Base-by-base conservation (phyloP, 2,888 invertebrate species). In the Muschampia plurimacula region DNA sequence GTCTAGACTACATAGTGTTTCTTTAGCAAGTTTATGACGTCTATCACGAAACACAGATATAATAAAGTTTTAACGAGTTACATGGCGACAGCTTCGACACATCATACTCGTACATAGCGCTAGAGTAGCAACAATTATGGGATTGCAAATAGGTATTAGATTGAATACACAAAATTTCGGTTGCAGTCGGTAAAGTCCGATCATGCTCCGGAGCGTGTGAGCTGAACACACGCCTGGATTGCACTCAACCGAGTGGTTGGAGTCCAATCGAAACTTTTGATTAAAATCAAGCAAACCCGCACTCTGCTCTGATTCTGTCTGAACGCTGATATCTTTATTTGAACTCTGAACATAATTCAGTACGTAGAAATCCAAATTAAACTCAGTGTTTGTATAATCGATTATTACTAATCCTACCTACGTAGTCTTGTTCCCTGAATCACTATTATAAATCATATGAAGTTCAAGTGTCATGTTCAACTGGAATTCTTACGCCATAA, bases 221-320 rank as follows among this genome's bases (percentile, higher is more conserved):
- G 80, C 78, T 75, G 83, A 83, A 81, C 84, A 83, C 81, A 83
- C 81, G 82, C 80, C 78, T 77, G 84, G 82, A 85, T 84, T 88
- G 89, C 88, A 86, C 87, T 89, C 90, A 83, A 84, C 83, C 84
- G 84, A 81, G 83, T 82, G 84, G 86, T 83, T 86, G 87, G 90
- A 87, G 88, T 88, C 86, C 92, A 93, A 93, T 93, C 88, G 90
- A 90, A 93, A 93, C 90, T 93, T 93, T 94, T 93, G 93, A 93
- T 93, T 94, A 93, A 93, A 93, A 93, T 92, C 93, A 93, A 91
- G 90, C 91, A 91, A 91, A 90, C 90, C 87, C 77, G 84, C 86
- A 79, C 82, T 81, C 83, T 83, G 77, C 88, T 80, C 82, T 83
- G 88, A 86, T 86, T 87, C 86, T 80, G 81, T 80, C 81, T 82